phyloP scores from a whole-genome alignment of 2,113 vertebrate species.

The Potamarius usumacintae region DNA sequence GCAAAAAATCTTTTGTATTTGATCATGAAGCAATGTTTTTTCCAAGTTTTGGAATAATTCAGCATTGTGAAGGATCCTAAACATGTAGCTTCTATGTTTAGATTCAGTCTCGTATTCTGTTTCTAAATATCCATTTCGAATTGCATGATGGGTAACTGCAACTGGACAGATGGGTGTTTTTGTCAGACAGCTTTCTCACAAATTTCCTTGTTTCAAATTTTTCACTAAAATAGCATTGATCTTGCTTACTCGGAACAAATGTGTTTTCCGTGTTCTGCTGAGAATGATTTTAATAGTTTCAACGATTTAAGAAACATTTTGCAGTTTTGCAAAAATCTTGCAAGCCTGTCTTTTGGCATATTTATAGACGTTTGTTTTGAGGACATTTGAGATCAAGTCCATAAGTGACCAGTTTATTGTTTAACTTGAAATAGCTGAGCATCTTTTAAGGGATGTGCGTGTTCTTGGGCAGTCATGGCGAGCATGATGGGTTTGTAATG shows the following conservation, averaged over 20 bases:
- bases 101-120: background rate
- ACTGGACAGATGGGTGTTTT: background rate
- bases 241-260: background rate
- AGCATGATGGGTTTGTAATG: background rate
- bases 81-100: background rate
- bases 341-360: background rate
- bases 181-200: background rate
- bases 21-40: background rate
- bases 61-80: no score
- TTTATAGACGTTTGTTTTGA: background rate
- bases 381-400: background rate
- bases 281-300: background rate
- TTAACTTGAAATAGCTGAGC: background rate
- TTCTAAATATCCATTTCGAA: background rate
- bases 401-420: background rate
- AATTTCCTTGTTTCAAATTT: background rate
- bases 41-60: background rate
- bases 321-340: background rate
- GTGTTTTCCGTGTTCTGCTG: background rate
- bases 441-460: background rate
- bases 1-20: background rate
- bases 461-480: background rate
- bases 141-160: background rate
- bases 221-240: background rate
- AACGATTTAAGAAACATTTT: background rate